Evolutionary conservation across 2,888 invertebrate genomes (phyloP), one percentile per base, ranked within the genome.

Genomic region (Ctenicera cuprea): DNA sequence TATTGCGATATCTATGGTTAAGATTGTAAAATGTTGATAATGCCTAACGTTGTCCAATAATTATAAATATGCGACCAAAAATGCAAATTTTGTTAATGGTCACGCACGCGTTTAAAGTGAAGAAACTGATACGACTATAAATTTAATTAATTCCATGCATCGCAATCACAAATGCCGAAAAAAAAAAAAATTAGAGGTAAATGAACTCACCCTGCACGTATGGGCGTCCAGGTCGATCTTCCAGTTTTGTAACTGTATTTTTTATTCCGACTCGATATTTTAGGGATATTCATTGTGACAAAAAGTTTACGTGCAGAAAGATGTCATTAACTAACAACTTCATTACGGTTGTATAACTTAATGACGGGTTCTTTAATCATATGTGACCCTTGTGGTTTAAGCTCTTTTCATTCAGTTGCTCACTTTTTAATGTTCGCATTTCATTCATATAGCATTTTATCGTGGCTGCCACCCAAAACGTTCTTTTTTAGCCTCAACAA

Each of bases 211-310:
- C 57, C 57, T 57, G 52, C 52, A 4, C 52, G 52, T 26, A 52
- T 52, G 52, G 57, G 57, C 57, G 57, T 33, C 57, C 57, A 57
- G 52, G 37, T 57, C 57, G 57, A 16, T 20, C 57, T 33, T 57
- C 57, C 57, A 57, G 57, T 57, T 57, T 37, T 11, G 37, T 57
- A 57, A 57, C 57, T 57, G 57, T 57, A 57, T 57, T 57, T 57
- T 57, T 57, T 57, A 57, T 57, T n/a, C 37, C 37, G 57, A 12
- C 26, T 12, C 57, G 57, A 57, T 52, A 22, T 52, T 52, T 52
- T 52, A 52, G 52, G 57, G 57, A 57, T 54, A 38, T 20, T 18
- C 57, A 38, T 38, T 57, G 57, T 57, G 57, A 57, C 57, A 57
- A 57, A 57, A 57, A 57, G 57, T 57, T 20, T 37, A 20, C 57